A percentile compares a stretch with the other conserved stretches of the same genome.
phyloP scores from a whole-genome alignment of 2,888 invertebrate genomes.

The Drosophila paracracens region DNA sequence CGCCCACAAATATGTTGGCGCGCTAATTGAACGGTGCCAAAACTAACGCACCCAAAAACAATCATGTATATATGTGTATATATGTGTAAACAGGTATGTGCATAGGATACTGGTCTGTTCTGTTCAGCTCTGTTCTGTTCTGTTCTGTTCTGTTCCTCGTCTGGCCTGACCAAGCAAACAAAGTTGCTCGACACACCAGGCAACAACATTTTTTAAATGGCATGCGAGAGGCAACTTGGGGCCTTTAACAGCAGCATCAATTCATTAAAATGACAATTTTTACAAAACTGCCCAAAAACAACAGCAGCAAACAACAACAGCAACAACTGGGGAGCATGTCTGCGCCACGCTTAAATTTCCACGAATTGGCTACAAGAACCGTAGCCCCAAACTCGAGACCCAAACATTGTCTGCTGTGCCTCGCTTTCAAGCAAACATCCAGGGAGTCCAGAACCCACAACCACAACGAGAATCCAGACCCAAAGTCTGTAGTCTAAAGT shows the following conservation, averaged over 20 bases:
- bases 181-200: conserved; percentile 74
- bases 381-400: conserved; percentile 57
- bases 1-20: conserved; percentile 56
- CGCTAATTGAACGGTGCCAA: conserved; percentile 78
- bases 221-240: conserved; percentile 61
- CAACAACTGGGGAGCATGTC: conserved; percentile 72
- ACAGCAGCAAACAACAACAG: conserved; percentile 56
- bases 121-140: neutral
- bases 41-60: conserved; percentile 60
- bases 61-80: neutral
- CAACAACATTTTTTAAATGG: conserved; percentile 78
- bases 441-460: conserved; percentile 12
- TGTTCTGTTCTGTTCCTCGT: neutral
- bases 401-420: conserved; percentile 59
- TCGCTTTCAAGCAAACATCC: conserved; percentile 20
- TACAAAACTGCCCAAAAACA: conserved; percentile 82
- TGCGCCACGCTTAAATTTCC: conserved; percentile 80
- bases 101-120: neutral
- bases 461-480: conserved; percentile 22
- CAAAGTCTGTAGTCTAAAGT: conserved; percentile 27
- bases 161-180: conserved; percentile 51
- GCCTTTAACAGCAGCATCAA: conserved; percentile 83
- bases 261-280: conserved; percentile 85
- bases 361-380: conserved; percentile 82
- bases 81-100: conserved; percentile 12